These are phyloP conservation scores for Theristicus caerulescens DNA, from an alignment of 2,113 vertebrate species.

Conservation along the genomic window DNA sequence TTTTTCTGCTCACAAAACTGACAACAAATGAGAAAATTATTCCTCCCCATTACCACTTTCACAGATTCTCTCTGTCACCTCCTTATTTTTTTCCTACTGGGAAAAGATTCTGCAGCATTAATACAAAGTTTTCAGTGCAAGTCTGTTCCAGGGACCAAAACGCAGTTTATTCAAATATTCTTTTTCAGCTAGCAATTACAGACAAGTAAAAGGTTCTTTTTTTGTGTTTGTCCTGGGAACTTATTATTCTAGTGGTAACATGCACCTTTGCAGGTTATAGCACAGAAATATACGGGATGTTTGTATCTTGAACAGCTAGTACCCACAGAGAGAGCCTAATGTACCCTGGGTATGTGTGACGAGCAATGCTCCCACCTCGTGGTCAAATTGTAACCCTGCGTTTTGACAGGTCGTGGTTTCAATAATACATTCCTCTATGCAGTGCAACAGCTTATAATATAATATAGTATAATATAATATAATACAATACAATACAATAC, in stretches of 20 bases:
- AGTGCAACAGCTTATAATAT: neutral
- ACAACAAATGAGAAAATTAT: neutral
- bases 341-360: neutral
- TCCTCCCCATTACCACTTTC: neutral
- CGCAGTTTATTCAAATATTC: neutral
- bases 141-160: neutral
- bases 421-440: neutral
- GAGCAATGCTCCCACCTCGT: conserved; percentile 19
- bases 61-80: neutral
- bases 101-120: neutral
- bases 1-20: neutral
- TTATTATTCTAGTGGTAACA: neutral
- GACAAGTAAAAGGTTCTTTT: neutral
- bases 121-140: neutral
- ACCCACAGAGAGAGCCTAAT: neutral
- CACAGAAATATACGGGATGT: neutral
- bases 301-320: neutral
- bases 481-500: neutral
- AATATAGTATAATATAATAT: neutral
- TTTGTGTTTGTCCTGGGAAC: neutral
- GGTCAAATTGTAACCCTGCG: neutral
- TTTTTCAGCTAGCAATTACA: neutral
- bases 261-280: neutral
- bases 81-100: neutral
- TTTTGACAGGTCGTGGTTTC: neutral